Conservation (phyloP, 1,140 invertebrate species). For the Pygmarrhopalites habei region DNA sequence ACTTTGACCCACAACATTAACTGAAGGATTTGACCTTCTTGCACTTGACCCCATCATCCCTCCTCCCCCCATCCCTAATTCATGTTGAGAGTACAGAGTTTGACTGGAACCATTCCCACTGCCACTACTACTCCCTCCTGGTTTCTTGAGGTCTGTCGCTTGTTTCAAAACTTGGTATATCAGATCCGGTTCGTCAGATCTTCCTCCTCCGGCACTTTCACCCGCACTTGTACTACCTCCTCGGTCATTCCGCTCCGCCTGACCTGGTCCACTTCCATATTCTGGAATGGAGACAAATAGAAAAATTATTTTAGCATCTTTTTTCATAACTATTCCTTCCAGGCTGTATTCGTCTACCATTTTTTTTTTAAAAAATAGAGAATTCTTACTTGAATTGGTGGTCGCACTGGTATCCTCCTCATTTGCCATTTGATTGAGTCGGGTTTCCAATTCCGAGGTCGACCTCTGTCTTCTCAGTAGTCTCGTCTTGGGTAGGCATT, state of each 20-base stretch:
- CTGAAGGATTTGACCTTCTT: conserved; percentile 37
- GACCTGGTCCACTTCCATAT: not conserved
- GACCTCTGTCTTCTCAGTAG: conserved; percentile 79
- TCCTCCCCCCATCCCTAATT: conserved; percentile 4
- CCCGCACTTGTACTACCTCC: not conserved
- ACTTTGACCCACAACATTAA: conserved; percentile 28
- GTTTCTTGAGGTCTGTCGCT: conserved; percentile 69
- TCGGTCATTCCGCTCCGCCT: not conserved
- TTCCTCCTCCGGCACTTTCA: not conserved
- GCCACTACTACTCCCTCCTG: conserved; percentile 36
- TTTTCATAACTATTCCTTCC: too few species aligned
- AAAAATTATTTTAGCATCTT: too few species aligned
- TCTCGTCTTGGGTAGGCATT: conserved; percentile 72
- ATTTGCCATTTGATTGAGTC: conserved; percentile 45
- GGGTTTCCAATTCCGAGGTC: conserved; percentile 53
- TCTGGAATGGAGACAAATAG: too few species aligned
- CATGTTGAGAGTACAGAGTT: conserved; percentile 37
- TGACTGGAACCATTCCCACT: conserved; percentile 32
- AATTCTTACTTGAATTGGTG: too few species aligned
- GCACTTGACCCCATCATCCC: not conserved
- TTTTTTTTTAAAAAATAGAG: too few species aligned
- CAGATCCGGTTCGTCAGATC: conserved; percentile 64
- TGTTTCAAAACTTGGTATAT: conserved; percentile 89
- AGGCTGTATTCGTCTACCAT: too few species aligned
- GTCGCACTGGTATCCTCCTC: conserved; percentile 53